A percentile compares a stretch with the other conserved stretches of the same genome.
phyloP scores from a whole-genome alignment of 2,888 invertebrate species.

The Cheilosia pagana region DNA sequence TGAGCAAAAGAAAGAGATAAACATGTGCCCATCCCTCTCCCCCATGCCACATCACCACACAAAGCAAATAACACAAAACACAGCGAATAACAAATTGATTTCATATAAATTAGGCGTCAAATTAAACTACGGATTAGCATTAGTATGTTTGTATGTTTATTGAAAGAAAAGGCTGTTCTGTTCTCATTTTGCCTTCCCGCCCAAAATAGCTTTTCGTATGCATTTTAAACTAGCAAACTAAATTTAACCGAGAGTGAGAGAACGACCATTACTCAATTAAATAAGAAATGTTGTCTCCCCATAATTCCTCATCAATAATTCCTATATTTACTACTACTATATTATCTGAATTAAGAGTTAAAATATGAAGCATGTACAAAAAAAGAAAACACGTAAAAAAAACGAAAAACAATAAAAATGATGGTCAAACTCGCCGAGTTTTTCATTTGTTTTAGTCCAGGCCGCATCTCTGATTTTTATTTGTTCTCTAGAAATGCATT shows the following conservation, averaged over 20 bases:
- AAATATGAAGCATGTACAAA: conserved; percentile 64
- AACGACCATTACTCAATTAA: conserved; percentile 45
- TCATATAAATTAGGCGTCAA: conserved; percentile 43
- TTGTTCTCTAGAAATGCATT: conserved; percentile 3
- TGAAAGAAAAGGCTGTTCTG: conserved; percentile 1
- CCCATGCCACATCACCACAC: conserved; percentile 19
- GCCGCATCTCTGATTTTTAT: conserved; percentile 6
- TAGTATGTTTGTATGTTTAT: conserved; percentile 46
- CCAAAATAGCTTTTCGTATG: conserved; percentile 9
- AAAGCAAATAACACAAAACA: conserved; percentile 14
- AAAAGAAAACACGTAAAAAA: conserved; percentile 12
- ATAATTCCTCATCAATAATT: conserved; percentile 6
- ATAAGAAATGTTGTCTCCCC: conserved; percentile 15
- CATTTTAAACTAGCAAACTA: conserved; percentile 8
- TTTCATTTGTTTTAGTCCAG: conserved; percentile 27
- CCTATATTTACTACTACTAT: conserved; percentile 35
- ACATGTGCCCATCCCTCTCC: neutral
- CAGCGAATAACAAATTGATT: conserved; percentile 53
- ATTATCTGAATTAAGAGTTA: conserved; percentile 65
- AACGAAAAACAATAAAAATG: conserved; percentile 33
- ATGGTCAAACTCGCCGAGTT: conserved; percentile 28
- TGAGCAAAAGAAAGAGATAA: conserved; percentile 36
- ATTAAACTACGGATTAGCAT: conserved; percentile 35
- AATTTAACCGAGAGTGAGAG: conserved; percentile 10
- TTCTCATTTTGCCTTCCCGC: conserved; percentile 17